Base-by-base conservation (phyloP, 2,888 invertebrate species). In the Scotopteryx bipunctaria region DNA sequence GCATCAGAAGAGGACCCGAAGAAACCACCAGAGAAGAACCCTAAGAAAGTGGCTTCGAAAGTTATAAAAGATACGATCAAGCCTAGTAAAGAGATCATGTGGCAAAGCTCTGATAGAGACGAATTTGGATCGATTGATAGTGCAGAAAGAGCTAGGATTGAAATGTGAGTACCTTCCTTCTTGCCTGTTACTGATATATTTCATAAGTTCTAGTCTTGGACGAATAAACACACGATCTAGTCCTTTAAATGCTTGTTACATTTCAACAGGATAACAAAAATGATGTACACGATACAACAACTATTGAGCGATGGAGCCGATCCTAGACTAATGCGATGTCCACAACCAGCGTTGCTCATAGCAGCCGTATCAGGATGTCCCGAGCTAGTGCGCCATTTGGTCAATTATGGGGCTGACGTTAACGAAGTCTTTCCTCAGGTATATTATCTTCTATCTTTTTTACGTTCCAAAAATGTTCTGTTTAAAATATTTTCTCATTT, bases 301-400 rank as follows among this genome's bases (percentile, higher is more conserved):
- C 57, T 89, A 19, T 57, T 88, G 29, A 44, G 60, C 0, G 72
- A 81, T 38, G 88, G 87, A 5, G 87, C 88, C 0, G 66, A 82
- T 51, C 86, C 86, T 0, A 67, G 63, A 5, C 63, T 75, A 9
- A 78, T 82, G 5, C 62, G 60, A 13, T 86, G 78, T 70, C 88
- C 89, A 1, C 81, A 82, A 31, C 71, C 86, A 2, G 81, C 85
- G 1, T 53, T 88, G 2, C 67, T 78, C 15, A 71, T 82, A 19
- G 86, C 85, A 2, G 58, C 73, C 0, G 43, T 67, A 1, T 66
- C 83, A 1, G 74, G 74, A 1, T 64, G 57, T 35, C 36, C 81
- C 1, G 75, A 81, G 16, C 61, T 86, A 4, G 63, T 88, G 13
- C 62, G 63, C 2, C 62, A 69, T 17, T 66, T 89, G 21, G 60